Base-by-base conservation (phyloP, 2,888 invertebrate genomes). In the Salticus scenicus region DNA sequence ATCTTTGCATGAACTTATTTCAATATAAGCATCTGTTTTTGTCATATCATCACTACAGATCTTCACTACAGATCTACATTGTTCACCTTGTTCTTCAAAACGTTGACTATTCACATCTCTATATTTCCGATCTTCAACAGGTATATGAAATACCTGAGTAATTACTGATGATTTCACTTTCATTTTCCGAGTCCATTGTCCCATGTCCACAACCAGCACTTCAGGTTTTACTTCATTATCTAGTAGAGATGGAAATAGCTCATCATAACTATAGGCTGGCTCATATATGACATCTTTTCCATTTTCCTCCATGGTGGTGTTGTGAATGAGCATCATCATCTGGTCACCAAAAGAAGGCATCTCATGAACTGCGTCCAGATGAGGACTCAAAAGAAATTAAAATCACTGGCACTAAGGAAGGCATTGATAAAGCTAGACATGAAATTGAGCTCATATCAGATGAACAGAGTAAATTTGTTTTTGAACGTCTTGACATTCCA, bases 381-480 rank as follows among this genome's bases (percentile, higher is more conserved):
- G 94, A 96, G 76, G 94, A 94, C 89, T 94, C 95, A 89, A 97
- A 99, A 91, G 92, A 95, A 77, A 97, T 99, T 89, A 90, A 93
- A 93, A 94, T 98, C 71, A 94, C 94, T 28, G 98, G 98, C 42
- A 94, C 96, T 14, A 97, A 97, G 92, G 98, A 99, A 91, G 98
- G 98, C 89, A 97, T 99, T 90, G 98, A 98, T 90, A 96, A 96
- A 90, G 99, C 99, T 78, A 95, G 97, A 91, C 97, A 97, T 91
- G 97, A 98, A 92, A 98, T 99, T 89, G 94, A 95, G 89, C 94
- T 96, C 66, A 97, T 97, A 90, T 98, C 98, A 66, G 97, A 98
- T 90, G 98, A 98, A 91, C 98, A 97, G 93, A 97, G 97, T 12
- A 97, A 98, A 90, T 97, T 98, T 91, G 98, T 97, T 7, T 95